These are phyloP conservation scores for Chrysodeixis includens DNA, from an alignment of 2,888 invertebrate species.

Conservation along the genomic window DNA sequence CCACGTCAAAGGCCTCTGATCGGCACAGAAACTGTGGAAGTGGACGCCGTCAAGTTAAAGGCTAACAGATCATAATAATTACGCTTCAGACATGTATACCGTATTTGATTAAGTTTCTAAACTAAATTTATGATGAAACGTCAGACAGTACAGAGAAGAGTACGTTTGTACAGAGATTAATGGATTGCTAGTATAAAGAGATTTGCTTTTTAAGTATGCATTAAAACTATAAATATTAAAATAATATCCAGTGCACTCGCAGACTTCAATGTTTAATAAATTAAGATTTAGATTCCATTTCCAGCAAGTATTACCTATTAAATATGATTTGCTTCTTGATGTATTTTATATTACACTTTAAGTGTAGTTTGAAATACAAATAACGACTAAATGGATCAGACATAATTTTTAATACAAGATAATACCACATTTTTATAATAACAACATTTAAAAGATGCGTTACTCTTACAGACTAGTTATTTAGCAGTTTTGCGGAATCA, in stretches of 20 bases:
- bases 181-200: neutral
- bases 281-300: neutral
- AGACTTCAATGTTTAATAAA: neutral
- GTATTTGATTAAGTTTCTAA: neutral
- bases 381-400: neutral
- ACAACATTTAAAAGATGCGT: too few species aligned
- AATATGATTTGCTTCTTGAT: neutral
- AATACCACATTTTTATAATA: too few species aligned
- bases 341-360: neutral
- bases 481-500: too few species aligned
- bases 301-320: neutral
- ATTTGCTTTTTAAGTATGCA: slow-evolving; percentile 1
- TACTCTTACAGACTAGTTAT: too few species aligned
- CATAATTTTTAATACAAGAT: too few species aligned
- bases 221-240: slow-evolving; percentile 2
- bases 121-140: neutral
- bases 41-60: slow-evolving; percentile 20
- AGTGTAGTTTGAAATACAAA: too few species aligned
- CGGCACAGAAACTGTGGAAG: slow-evolving; percentile 13
- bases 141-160: too few species aligned
- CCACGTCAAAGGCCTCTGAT: slow-evolving; percentile 34
- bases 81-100: slow-evolving; percentile 8
- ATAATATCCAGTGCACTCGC: neutral
- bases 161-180: slow-evolving; percentile 2
- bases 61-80: slow-evolving; percentile 6